Percentiles rank a stretch among this genome's conserved stretches.
phyloP scores from a whole-genome alignment of 2,113 vertebrate species.

The Cynoglossus semilaevis region DNA sequence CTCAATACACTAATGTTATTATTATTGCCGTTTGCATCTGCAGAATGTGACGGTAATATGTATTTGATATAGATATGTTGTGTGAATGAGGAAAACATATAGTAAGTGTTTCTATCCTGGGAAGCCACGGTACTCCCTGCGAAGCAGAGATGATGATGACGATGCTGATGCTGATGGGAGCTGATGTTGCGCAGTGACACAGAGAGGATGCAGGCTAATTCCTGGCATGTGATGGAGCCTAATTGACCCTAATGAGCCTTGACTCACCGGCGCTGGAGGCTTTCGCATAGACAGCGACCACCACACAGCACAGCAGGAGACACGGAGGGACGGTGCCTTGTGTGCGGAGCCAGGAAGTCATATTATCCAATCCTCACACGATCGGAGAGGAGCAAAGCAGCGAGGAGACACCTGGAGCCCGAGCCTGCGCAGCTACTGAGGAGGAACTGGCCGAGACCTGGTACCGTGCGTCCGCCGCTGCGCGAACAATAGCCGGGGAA shows the following conservation, averaged over 20 bases:
- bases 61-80: too few species aligned
- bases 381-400: slow-evolving; percentile 37
- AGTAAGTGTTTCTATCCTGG: too few species aligned
- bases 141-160: slow-evolving; percentile 5
- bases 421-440: slow-evolving; percentile 36
- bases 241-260: slow-evolving; percentile 48
- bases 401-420: slow-evolving; percentile 36
- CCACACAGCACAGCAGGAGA: slow-evolving; percentile 54
- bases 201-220: slow-evolving; percentile 22
- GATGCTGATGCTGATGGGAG: background rate
- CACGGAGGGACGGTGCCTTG: slow-evolving; percentile 60
- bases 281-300: slow-evolving; percentile 39
- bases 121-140: too few species aligned
- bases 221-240: slow-evolving; percentile 24
- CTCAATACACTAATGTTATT: too few species aligned
- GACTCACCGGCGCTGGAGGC: slow-evolving; percentile 70
- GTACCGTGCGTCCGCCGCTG: slow-evolving; percentile 47
- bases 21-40: too few species aligned
- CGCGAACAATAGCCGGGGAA: slow-evolving; percentile 66
- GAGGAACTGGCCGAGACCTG: slow-evolving; percentile 32
- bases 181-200: slow-evolving; percentile 13
- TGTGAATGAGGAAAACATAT: too few species aligned
- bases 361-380: slow-evolving; percentile 62
- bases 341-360: slow-evolving; percentile 74
- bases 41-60: too few species aligned